Evolutionary conservation across 2,797 vertebrate species (phyloP), one percentile per base, ranked within the genome.

Genomic region (Chelon auratus): DNA sequence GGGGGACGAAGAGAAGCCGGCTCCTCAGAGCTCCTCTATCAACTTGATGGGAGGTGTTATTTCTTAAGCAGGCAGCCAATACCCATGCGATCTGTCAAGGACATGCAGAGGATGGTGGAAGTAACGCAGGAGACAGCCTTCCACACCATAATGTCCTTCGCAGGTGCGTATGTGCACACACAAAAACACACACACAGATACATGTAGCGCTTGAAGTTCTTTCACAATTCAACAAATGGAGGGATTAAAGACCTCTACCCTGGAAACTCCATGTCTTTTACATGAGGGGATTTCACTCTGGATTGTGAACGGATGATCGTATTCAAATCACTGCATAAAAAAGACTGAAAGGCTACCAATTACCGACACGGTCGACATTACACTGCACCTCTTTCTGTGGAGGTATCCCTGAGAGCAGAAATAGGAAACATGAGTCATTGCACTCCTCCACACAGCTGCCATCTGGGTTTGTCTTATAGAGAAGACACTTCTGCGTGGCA

Each of bases 81-180:
- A 92, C 91, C 82, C 66, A 76, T 72, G 82, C 6, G 77, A 90
- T 91, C 83, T 85, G 81, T 93, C 91, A 94, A 93, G 89, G 84
- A 79, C 78, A 17, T 68, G 52, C 66, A 71, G 62, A 78, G 71
- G 75, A 72, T 77, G 58, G 65, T 17, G 15, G 61, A 63, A 66
- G 59, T 83, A 70, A 53, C 53, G 66, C 47, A 61, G 68, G 59
- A 80, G 52, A 59, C 63, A 43, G 60, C 37, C 45, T 58, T 13
- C 70, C 64, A 81, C 57, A 56, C 51, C 40, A 75, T 58, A 75
- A 75, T 74, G 69, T 72, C 67, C 68, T 75, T 77, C 65, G 70
- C 36, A 57, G 64, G 30, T 64, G 62, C 51, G 22, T 47, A 30
- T 54, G 36, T 62, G 33, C 60, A 74, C 65, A 52, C 53, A 75